These are phyloP conservation scores for Cettia cetti DNA, from an alignment of 2,113 vertebrate genomes.

Conservation along the genomic window DNA sequence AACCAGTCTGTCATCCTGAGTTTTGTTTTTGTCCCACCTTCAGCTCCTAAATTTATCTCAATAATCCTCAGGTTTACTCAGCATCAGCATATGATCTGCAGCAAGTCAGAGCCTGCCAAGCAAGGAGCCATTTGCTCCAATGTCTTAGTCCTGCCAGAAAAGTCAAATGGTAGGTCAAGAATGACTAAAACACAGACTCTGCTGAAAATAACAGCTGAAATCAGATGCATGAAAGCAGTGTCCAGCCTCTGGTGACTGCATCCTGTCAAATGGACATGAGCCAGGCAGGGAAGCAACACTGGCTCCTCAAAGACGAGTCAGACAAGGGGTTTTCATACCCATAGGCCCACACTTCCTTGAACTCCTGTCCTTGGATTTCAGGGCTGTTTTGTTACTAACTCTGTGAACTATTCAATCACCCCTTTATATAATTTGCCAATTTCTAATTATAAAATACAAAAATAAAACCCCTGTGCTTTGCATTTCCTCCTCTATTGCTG, in stretches of 20 bases:
- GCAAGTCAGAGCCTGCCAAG: not conserved
- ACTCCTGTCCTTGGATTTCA: not conserved
- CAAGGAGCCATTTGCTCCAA: not conserved
- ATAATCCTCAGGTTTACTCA: not conserved
- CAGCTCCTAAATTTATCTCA: not conserved
- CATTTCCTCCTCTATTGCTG: constrained; percentile 5
- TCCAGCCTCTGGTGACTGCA: not conserved
- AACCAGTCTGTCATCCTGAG: not conserved
- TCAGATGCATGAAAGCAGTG: not conserved
- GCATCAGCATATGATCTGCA: not conserved
- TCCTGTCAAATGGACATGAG: not conserved
- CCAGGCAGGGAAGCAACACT: not conserved
- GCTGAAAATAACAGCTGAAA: not conserved
- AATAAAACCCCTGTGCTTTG: constrained; percentile 27
- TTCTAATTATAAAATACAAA: constrained; percentile 33
- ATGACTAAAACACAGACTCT: not conserved
- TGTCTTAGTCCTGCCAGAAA: not conserved
- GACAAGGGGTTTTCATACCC: not conserved
- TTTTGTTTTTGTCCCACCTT: not conserved
- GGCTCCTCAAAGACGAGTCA: not conserved
- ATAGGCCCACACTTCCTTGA: not conserved
- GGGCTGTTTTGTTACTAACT: not conserved
- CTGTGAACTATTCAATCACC: not conserved
- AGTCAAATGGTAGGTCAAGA: not conserved
- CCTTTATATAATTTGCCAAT: not conserved